phyloP scores from a whole-genome alignment of 30 jellyfish, hydroid and myxozoan species.

The Mastigias papua region DNA sequence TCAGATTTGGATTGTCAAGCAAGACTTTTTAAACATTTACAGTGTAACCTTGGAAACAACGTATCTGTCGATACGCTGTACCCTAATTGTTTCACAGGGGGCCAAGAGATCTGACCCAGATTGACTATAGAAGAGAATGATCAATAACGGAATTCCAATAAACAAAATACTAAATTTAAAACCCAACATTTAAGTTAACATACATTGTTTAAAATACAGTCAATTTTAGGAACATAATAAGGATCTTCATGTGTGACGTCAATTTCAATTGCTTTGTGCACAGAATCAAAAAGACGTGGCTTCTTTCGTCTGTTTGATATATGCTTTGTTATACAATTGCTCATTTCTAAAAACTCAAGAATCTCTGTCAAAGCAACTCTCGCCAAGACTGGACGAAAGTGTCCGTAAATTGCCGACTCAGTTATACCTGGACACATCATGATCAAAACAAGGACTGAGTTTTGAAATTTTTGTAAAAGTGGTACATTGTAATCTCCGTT shows the following conservation, averaged over 20 bases:
- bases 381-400: constrained; percentile 49
- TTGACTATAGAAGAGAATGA: no score
- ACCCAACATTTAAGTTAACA: no score
- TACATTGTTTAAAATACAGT: constrained; percentile 38
- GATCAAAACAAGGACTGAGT: constrained; percentile 58
- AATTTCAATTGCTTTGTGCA: neutral
- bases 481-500: constrained; percentile 71
- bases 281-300: constrained; percentile 37
- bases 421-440: constrained; percentile 83
- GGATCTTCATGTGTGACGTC: constrained; percentile 34
- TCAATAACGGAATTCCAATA: no score
- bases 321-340: constrained; percentile 75
- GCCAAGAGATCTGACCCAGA: no score
- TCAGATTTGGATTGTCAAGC: no score
- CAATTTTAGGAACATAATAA: constrained; percentile 32
- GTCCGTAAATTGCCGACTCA: constrained; percentile 57
- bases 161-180: no score
- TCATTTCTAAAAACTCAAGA: constrained; percentile 59
- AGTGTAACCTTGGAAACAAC: no score
- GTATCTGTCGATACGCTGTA: no score
- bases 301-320: constrained; percentile 13
- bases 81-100: no score
- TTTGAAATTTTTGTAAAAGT: constrained; percentile 68
- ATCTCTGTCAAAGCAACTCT: constrained; percentile 47
- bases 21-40: no score